Percentiles rank a stretch among this genome's conserved stretches.
phyloP scores from a whole-genome alignment of 2,797 vertebrate genomes.

The Neosalanx taihuensis region DNA sequence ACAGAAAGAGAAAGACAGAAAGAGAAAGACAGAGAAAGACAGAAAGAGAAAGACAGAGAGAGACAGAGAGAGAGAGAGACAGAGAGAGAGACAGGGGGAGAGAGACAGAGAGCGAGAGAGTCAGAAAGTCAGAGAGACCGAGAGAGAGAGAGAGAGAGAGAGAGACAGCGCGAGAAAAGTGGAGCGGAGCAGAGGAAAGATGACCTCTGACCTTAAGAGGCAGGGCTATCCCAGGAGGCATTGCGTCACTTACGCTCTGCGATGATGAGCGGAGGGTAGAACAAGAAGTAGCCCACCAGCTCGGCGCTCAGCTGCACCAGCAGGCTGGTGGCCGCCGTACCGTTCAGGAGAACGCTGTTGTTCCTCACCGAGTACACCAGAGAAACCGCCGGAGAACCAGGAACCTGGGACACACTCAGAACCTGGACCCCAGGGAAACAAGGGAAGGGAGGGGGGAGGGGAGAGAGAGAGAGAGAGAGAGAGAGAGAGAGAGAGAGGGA shows the following conservation, averaged over 20 bases:
- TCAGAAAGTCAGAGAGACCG: too few relatives aligned
- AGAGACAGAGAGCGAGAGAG: too few relatives aligned
- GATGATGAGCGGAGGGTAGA: conserved; percentile 91
- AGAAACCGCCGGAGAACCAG: conserved; percentile 83
- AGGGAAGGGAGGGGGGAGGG: conserved; percentile 7
- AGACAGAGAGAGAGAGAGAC: too few relatives aligned
- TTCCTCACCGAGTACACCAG: conserved; percentile 91
- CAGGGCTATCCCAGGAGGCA: conserved; percentile 5
- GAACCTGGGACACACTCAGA: conserved; percentile 80
- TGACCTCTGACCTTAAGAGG: too few relatives aligned
- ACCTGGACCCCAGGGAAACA: conserved; percentile 73
- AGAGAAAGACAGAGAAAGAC: too few relatives aligned
- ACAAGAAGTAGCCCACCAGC: conserved; percentile 96
- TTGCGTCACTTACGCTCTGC: conserved; percentile 92
- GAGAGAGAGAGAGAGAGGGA: background rate
- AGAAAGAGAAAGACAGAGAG: too few relatives aligned
- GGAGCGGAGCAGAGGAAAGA: too few relatives aligned
- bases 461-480: background rate
- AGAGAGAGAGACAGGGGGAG: too few relatives aligned
- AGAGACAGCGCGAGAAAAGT: too few relatives aligned
- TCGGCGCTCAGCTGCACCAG: conserved; percentile 93
- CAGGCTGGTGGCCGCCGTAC: conserved; percentile 88
- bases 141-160: too few relatives aligned
- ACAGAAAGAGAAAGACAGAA: background rate
- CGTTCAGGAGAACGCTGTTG: conserved; percentile 83